Evolutionary conservation across 2,888 invertebrate species (phyloP).

Genomic region (Xylocampa areola): DNA sequence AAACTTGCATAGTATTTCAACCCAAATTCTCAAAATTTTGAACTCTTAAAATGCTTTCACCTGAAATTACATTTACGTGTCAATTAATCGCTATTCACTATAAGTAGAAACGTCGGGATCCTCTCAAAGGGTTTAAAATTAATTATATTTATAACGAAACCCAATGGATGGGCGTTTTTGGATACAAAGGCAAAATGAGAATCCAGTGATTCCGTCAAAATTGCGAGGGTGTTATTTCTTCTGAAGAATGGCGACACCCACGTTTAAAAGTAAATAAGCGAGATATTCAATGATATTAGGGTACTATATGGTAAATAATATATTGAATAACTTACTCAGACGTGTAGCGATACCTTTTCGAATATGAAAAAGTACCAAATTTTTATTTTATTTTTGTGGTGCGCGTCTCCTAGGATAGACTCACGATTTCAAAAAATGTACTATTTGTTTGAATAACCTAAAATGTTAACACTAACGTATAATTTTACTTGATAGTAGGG

Average conservation of each 20-base stretch:
- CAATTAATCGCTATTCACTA: conserved; percentile 34
- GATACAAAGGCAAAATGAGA: conserved; percentile 55
- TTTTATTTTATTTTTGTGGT: too few relatives aligned
- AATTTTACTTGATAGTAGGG: too few relatives aligned
- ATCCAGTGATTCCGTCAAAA: conserved; percentile 70
- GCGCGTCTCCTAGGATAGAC: too few relatives aligned
- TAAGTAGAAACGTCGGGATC: conserved; percentile 34
- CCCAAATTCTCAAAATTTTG: conserved; percentile 27
- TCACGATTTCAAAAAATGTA: too few relatives aligned
- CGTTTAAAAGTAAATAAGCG: conserved; percentile 52
- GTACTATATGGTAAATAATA: conserved; percentile 34
- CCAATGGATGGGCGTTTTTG: conserved; percentile 39
- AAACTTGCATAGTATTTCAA: conserved; percentile 21
- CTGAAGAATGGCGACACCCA: conserved; percentile 58
- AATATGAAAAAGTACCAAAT: too few relatives aligned
- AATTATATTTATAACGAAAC: conserved; percentile 55
- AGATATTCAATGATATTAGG: conserved; percentile 62
- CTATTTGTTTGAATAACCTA: too few relatives aligned
- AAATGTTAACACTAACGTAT: too few relatives aligned
- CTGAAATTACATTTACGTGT: conserved; percentile 44
- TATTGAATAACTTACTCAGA: too few relatives aligned
- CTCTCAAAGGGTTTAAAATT: conserved; percentile 49
- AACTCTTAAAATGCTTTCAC: conserved; percentile 23
- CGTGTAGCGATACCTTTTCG: too few relatives aligned
- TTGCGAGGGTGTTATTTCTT: conserved; percentile 70